Evolutionary conservation across 2,888 invertebrate species (phyloP).

Genomic region (Julus scanicus): DNA sequence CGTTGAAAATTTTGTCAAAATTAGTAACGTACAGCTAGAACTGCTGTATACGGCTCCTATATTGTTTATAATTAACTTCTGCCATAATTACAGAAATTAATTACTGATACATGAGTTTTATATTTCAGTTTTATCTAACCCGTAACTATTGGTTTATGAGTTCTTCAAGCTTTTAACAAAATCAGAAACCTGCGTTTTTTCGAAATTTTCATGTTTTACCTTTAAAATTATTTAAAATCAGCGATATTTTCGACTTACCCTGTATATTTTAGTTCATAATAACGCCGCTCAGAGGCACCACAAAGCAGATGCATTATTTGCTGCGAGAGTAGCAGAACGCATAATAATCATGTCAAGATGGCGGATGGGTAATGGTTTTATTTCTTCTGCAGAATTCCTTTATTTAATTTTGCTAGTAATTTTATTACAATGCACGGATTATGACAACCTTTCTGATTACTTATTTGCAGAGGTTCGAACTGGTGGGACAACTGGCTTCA

Average conservation of each 20-base stretch:
- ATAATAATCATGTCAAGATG: conserved; percentile 38
- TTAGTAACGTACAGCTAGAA: no score
- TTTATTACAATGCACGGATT: not conserved
- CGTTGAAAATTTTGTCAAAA: no score
- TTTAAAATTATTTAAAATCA: not conserved
- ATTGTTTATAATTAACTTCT: no score
- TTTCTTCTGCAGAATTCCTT: not conserved
- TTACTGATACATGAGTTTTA: no score
- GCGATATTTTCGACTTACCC: not conserved
- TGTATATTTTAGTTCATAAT: not conserved
- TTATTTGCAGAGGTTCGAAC: conserved; percentile 27
- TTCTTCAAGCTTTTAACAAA: not conserved
- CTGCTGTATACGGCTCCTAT: no score
- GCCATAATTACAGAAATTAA: no score
- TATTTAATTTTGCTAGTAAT: not conserved
- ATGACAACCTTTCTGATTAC: conserved; percentile 1
- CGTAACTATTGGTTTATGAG: not conserved
- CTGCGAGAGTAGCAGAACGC: not conserved
- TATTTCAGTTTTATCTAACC: no score
- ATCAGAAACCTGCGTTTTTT: not conserved
- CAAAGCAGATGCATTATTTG: not conserved
- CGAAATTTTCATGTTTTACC: not conserved
- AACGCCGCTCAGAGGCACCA: not conserved
- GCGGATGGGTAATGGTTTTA: not conserved
- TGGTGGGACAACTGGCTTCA: conserved; percentile 54